These are phyloP conservation scores for Pelodiscus sinensis DNA, from an alignment of 2,113 vertebrate species.

Conservation along the genomic window DNA sequence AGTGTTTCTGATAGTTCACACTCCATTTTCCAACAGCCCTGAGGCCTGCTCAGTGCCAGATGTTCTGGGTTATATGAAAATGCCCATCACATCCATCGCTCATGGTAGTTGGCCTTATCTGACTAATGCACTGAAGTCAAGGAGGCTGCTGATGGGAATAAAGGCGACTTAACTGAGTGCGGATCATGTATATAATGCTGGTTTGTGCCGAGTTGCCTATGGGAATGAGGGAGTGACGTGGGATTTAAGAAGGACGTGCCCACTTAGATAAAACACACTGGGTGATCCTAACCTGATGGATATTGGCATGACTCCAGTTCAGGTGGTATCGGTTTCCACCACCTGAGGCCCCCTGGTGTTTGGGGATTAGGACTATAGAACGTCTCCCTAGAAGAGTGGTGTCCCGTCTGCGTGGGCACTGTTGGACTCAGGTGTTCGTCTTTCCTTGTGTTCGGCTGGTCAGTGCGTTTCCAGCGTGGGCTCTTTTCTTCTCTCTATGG, in stretches of 20 bases:
- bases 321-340: neutral
- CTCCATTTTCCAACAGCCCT: neutral
- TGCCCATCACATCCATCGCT: neutral
- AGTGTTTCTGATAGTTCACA: neutral
- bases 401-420: fast-evolving
- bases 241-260: neutral
- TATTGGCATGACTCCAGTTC: neutral
- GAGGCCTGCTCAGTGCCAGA: neutral
- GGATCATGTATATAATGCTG: neutral
- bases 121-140: neutral
- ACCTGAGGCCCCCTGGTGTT: fast-evolving
- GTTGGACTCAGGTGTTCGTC: neutral
- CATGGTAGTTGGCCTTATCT: neutral
- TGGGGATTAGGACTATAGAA: neutral
- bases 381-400: fast-evolving
- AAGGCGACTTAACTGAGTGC: neutral
- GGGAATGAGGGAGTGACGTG: neutral
- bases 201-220: neutral
- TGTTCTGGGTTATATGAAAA: neutral
- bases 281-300: neutral
- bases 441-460: neutral
- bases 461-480: neutral
- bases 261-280: neutral
- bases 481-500: neutral
- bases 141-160: neutral